Evolutionary conservation across 2,888 invertebrate species (phyloP).

Genomic region (Parthenolecanium corni): DNA sequence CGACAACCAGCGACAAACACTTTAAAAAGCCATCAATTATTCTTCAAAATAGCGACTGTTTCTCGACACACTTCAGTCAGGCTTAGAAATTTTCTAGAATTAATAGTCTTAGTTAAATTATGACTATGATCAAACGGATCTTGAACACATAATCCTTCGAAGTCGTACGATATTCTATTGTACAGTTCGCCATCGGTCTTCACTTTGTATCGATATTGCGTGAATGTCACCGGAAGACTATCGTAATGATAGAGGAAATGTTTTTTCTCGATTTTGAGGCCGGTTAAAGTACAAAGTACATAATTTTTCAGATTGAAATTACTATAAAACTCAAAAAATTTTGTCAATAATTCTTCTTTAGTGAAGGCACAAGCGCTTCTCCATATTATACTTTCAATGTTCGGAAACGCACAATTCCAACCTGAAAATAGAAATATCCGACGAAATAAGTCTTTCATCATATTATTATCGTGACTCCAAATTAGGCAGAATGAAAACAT

Average conservation of each 20-base stretch:
- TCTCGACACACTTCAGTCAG: conserved; percentile 29
- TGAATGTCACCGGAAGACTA: conserved; percentile 28
- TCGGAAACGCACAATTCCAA: conserved; percentile 31
- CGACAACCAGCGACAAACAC: background rate
- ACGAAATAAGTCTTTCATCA: too few relatives aligned
- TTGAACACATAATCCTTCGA: conserved; percentile 31
- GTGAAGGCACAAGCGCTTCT: conserved; percentile 14
- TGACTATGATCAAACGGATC: conserved; percentile 33
- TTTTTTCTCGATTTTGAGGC: conserved; percentile 14
- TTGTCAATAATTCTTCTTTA: conserved; percentile 25
- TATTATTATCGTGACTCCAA: too few relatives aligned
- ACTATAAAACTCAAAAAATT: conserved; percentile 30
- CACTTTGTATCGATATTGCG: conserved; percentile 5
- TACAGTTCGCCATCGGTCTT: background rate
- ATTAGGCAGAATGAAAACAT: too few relatives aligned
- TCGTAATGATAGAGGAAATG: conserved; percentile 31
- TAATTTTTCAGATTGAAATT: conserved; percentile 20
- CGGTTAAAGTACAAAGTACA: conserved; percentile 29
- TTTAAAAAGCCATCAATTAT: background rate
- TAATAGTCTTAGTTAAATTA: conserved; percentile 31
- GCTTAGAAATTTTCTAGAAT: conserved; percentile 19
- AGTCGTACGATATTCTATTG: conserved; percentile 17
- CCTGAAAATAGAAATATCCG: conserved; percentile 12
- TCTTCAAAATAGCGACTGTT: conserved; percentile 26
- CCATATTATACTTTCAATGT: conserved; percentile 8